Evolutionary conservation across 1,140 invertebrate genomes (phyloP).

Genomic region (Euura lappo): DNA sequence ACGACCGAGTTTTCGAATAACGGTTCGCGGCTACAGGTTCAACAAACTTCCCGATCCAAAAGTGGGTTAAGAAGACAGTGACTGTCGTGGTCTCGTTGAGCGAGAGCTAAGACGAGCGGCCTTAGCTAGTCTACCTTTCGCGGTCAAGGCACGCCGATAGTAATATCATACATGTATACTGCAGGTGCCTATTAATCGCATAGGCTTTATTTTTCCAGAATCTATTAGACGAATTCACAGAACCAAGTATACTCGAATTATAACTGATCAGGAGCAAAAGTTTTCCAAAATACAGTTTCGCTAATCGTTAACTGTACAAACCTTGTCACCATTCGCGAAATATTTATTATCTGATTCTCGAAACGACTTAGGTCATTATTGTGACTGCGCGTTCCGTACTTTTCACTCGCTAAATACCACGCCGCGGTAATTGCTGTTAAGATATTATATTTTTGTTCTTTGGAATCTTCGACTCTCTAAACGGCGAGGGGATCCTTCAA

Average conservation of each 20-base stretch:
- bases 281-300: background rate
- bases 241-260: background rate
- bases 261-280: background rate
- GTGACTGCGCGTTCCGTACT: background rate
- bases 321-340: background rate
- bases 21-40: background rate
- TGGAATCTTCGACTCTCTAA: no score
- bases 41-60: slow-evolving; percentile 30
- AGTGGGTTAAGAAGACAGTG: slow-evolving; percentile 55
- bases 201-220: no score
- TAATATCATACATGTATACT: background rate
- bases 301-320: background rate
- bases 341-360: background rate
- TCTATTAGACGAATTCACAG: background rate
- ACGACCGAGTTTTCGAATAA: slow-evolving; percentile 7
- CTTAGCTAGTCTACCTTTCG: slow-evolving; percentile 52
- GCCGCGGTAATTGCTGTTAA: background rate
- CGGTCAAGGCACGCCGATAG: slow-evolving; percentile 43
- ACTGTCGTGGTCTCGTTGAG: slow-evolving; percentile 32
- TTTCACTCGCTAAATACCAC: background rate
- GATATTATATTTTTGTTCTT: no score
- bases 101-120: slow-evolving; percentile 28
- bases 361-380: background rate
- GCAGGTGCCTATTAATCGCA: background rate
- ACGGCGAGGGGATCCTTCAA: no score